These are phyloP conservation scores for Perdita meconis DNA, from an alignment of 2,888 invertebrate species.

Conservation along the genomic window DNA sequence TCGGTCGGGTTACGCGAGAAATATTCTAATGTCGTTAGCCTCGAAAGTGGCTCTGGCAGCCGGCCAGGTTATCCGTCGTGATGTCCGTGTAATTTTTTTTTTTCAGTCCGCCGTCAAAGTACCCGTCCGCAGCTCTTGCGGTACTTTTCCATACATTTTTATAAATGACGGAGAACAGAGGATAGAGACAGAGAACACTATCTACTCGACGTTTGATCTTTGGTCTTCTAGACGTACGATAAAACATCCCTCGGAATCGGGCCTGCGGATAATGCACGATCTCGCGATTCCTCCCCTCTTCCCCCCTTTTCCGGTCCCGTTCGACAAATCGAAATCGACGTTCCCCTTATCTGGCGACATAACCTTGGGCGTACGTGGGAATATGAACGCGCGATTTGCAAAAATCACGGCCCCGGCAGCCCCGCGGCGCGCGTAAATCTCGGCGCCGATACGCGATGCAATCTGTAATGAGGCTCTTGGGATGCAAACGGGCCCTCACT, in stretches of 20 bases:
- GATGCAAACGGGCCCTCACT: slow-evolving; percentile 71
- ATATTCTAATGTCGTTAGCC: slow-evolving; percentile 71
- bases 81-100: slow-evolving; percentile 30
- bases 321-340: slow-evolving; percentile 15
- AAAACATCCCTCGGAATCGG: too few relatives aligned
- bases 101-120: not conserved
- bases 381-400: slow-evolving; percentile 12
- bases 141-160: not conserved
- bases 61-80: slow-evolving; percentile 61
- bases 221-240: too few relatives aligned
- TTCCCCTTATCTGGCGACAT: slow-evolving; percentile 18
- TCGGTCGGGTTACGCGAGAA: slow-evolving; percentile 55
- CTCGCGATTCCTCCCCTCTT: too few relatives aligned
- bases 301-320: too few relatives aligned
- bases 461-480: slow-evolving; percentile 67
- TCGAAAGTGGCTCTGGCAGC: slow-evolving; percentile 49
- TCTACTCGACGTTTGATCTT: too few relatives aligned
- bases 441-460: slow-evolving; percentile 43
- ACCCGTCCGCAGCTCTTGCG: not conserved
- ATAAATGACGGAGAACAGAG: not conserved
- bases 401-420: slow-evolving; percentile 27
- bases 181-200: too few relatives aligned
- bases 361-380: not conserved
- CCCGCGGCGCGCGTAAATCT: slow-evolving; percentile 52
- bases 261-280: not conserved